phyloP scores from a whole-genome alignment of 2,888 invertebrate species.

The Morpho deidamia region DNA sequence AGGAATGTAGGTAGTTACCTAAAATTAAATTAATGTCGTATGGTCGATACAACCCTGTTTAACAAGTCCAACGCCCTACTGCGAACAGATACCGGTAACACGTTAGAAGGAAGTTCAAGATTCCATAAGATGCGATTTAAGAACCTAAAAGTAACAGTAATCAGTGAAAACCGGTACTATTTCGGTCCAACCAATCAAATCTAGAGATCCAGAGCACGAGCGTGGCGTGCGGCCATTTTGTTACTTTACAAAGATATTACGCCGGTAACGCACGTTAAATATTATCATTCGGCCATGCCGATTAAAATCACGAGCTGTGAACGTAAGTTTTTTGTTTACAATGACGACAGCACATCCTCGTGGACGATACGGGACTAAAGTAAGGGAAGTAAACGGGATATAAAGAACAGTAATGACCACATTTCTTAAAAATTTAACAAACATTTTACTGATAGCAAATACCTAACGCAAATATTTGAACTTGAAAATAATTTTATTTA shows the following conservation, averaged over 20 bases:
- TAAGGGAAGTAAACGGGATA: neutral
- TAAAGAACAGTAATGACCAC: neutral
- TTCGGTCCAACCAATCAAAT: neutral
- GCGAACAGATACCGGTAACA: neutral
- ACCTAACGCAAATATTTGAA: no score
- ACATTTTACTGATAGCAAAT: no score
- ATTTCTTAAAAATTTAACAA: no score
- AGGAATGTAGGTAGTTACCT: no score
- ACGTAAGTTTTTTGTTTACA: neutral
- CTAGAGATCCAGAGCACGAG: neutral
- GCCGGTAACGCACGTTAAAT: neutral
- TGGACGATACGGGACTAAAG: neutral
- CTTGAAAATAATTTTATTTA: neutral
- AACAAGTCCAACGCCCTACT: neutral
- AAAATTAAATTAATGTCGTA: no score
- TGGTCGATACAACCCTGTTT: no score
- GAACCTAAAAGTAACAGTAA: neutral
- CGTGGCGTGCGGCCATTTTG: neutral
- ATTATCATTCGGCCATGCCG: neutral
- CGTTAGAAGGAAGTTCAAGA: neutral
- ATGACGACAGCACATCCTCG: neutral
- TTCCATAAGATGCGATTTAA: neutral
- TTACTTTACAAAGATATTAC: neutral
- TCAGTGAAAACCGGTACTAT: neutral
- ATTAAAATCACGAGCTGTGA: neutral